Evolutionary conservation across 1,140 invertebrate genomes (phyloP).

Genomic region (Wiebesia pumilae): DNA sequence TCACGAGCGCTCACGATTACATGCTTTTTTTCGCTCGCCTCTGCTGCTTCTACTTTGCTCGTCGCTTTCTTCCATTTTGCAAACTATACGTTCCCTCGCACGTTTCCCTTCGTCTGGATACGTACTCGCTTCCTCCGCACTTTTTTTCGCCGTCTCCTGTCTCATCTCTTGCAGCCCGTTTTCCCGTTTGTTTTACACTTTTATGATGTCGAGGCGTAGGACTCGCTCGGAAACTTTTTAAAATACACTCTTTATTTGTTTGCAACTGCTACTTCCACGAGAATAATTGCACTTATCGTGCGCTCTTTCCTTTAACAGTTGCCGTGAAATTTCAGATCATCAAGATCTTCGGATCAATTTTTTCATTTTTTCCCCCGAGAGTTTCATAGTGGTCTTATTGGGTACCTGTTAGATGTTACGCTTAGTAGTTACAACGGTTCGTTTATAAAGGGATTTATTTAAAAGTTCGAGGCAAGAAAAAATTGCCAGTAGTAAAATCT

Average conservation of each 20-base stretch:
- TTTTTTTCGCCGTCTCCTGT: background rate
- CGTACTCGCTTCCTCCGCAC: background rate
- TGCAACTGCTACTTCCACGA: too few species aligned
- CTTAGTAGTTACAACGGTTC: too few species aligned
- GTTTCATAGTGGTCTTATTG: too few species aligned
- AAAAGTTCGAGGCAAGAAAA: background rate
- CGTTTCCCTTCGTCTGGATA: background rate
- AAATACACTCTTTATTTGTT: too few species aligned
- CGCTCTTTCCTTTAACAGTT: too few species aligned
- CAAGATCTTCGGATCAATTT: too few species aligned
- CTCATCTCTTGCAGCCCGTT: background rate
- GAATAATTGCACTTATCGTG: too few species aligned
- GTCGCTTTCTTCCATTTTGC: background rate
- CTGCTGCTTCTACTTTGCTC: background rate
- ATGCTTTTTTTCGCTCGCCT: conserved; percentile 1
- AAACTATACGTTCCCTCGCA: background rate
- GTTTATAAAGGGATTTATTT: too few species aligned
- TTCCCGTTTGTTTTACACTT: background rate
- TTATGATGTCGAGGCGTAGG: background rate
- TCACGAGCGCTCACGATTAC: conserved; percentile 32
- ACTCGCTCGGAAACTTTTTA: too few species aligned
- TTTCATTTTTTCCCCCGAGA: too few species aligned
- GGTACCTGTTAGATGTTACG: too few species aligned
- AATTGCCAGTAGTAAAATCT: conserved; percentile 8
- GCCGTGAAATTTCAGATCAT: too few species aligned